Evolutionary conservation across 2,113 vertebrate genomes (phyloP).

Genomic region (Parotia lawesii): DNA sequence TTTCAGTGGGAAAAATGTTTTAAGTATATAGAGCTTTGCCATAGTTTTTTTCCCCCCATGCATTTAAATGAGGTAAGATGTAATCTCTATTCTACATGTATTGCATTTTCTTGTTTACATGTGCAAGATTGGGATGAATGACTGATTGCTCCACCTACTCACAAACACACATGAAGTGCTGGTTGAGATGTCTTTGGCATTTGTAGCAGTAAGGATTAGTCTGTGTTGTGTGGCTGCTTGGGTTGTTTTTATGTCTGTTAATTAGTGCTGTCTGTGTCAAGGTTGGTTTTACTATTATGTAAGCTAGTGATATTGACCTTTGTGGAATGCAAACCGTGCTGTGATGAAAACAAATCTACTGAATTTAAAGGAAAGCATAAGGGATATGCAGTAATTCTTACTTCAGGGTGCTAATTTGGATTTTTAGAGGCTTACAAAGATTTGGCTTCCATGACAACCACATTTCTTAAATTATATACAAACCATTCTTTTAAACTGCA

Average conservation of each 20-base stretch:
- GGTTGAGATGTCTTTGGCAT: constrained; percentile 25
- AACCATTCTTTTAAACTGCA: background rate
- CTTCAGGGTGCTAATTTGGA: background rate
- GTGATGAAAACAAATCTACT: background rate
- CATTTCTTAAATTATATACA: background rate
- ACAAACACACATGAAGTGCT: background rate
- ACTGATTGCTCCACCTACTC: constrained; percentile 9
- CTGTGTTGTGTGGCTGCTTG: background rate
- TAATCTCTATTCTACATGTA: background rate
- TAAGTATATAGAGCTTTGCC: background rate
- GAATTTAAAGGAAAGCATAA: background rate
- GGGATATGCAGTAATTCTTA: background rate
- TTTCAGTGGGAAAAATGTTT: background rate
- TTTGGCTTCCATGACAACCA: background rate
- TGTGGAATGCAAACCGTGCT: constrained; percentile 32
- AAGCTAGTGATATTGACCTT: constrained; percentile 38
- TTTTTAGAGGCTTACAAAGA: background rate
- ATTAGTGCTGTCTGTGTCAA: constrained; percentile 62
- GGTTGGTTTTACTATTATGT: constrained; percentile 61
- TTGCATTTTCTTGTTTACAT: constrained; percentile 17
- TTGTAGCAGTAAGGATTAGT: constrained; percentile 52
- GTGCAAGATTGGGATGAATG: background rate
- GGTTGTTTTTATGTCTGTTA: constrained; percentile 58
- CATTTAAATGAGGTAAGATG: constrained; percentile 7
- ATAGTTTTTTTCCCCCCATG: background rate